Evolutionary conservation across 2,113 vertebrate species (phyloP).

Genomic region (Elachura formosa): DNA sequence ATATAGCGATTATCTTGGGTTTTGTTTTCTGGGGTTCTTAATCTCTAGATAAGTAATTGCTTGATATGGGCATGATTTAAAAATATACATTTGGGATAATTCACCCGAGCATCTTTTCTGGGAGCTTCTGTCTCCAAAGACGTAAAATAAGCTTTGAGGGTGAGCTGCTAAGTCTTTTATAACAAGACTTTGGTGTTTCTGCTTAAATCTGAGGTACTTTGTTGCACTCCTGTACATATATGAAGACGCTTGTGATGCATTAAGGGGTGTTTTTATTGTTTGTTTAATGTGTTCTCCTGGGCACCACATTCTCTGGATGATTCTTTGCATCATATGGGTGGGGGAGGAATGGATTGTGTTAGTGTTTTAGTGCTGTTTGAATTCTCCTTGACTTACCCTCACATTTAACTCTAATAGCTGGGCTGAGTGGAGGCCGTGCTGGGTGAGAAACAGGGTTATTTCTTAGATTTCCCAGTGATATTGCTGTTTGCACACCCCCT

Average conservation of each 20-base stretch:
- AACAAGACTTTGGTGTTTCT: background rate
- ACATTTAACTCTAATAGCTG: background rate
- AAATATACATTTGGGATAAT: background rate
- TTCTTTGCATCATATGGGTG: background rate
- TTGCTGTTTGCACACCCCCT: background rate
- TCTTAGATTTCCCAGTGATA: background rate
- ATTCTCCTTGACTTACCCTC: background rate
- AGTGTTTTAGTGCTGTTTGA: background rate
- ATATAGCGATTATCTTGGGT: background rate
- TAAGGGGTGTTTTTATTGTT: background rate
- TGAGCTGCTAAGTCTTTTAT: background rate
- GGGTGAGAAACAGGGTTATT: background rate
- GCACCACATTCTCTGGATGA: rapidly evolving
- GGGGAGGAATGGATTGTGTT: background rate
- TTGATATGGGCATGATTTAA: background rate
- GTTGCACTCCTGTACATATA: background rate
- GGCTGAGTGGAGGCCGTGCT: background rate
- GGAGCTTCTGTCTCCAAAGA: background rate
- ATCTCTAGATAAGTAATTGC: background rate
- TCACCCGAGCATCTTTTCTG: background rate
- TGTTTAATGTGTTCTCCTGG: background rate
- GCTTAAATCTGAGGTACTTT: background rate
- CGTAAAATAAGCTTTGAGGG: background rate
- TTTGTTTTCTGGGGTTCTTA: background rate
- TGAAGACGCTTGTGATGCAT: background rate